Evolutionary conservation across 2,888 invertebrate species (phyloP).

Genomic region (Aquatica leii): DNA sequence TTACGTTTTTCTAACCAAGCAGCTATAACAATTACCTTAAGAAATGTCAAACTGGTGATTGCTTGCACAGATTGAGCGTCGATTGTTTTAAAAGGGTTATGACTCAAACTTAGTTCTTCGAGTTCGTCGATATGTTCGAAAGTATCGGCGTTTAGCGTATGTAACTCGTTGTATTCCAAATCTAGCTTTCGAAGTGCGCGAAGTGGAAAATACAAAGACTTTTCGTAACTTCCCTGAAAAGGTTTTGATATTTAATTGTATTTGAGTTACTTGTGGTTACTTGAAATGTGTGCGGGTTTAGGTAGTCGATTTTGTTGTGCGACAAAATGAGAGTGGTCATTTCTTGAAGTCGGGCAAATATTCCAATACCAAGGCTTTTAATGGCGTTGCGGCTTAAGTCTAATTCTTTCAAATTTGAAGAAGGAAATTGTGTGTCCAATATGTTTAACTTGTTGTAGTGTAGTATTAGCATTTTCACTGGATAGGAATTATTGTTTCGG

Average conservation of each 20-base stretch:
- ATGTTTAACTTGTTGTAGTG: slow-evolving; percentile 3
- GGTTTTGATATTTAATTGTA: slow-evolving; percentile 19
- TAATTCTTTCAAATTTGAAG: slow-evolving; percentile 62
- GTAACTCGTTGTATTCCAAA: slow-evolving; percentile 75
- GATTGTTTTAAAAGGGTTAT: slow-evolving; percentile 75
- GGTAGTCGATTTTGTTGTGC: slow-evolving; percentile 72
- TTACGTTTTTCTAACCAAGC: not conserved
- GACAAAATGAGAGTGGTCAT: slow-evolving; percentile 73
- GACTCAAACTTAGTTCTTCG: slow-evolving; percentile 71
- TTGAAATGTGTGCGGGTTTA: slow-evolving; percentile 55
- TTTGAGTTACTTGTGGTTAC: slow-evolving; percentile 6
- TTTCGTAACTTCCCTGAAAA: slow-evolving; percentile 67
- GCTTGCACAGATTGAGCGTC: slow-evolving; percentile 72
- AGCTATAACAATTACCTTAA: slow-evolving; percentile 65
- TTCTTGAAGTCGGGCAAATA: slow-evolving; percentile 70
- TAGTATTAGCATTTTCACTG: slow-evolving; percentile 7
- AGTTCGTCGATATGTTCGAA: slow-evolving; percentile 77
- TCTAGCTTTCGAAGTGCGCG: slow-evolving; percentile 67
- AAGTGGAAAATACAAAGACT: slow-evolving; percentile 69
- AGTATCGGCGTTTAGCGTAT: slow-evolving; percentile 73
- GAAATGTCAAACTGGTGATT: slow-evolving; percentile 67
- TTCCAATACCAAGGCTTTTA: slow-evolving; percentile 65
- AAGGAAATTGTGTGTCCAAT: slow-evolving; percentile 64
- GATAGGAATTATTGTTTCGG: not conserved
- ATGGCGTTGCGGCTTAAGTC: slow-evolving; percentile 72